A percentile compares a stretch with the other conserved stretches of the same genome.
phyloP scores from a whole-genome alignment of 2,113 vertebrate genomes.

The Copsychus sechellarum region DNA sequence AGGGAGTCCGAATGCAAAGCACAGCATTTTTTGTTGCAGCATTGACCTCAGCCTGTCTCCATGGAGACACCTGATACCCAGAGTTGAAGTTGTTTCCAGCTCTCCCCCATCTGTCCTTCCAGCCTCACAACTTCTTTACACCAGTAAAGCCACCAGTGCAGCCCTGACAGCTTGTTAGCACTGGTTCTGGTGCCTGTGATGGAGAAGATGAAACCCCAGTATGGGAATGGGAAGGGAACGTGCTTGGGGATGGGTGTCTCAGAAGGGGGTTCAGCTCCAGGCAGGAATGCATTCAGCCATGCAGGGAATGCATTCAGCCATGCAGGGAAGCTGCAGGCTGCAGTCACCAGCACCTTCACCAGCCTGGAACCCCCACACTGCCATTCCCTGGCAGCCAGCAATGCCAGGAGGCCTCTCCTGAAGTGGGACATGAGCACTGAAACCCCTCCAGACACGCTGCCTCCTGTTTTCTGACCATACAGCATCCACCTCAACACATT shows the following conservation, averaged over 20 bases:
- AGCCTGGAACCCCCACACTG: rapidly evolving
- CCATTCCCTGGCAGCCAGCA: background rate
- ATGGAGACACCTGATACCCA: background rate
- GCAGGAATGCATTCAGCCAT: background rate
- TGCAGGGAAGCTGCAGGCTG: background rate
- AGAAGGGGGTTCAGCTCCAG: background rate
- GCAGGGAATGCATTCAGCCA: background rate
- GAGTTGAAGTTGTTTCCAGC: background rate
- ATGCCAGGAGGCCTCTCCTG: background rate
- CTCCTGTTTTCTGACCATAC: background rate
- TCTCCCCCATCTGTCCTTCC: background rate
- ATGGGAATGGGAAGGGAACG: background rate
- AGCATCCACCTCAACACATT: rapidly evolving
- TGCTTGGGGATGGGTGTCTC: background rate
- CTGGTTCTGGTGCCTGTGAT: background rate
- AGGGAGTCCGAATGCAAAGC: background rate
- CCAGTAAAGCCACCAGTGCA: background rate
- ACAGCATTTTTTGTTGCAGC: background rate
- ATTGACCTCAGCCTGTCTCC: background rate
- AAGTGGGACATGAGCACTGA: background rate
- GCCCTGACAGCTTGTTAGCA: background rate
- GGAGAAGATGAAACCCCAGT: background rate
- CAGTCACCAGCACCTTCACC: background rate
- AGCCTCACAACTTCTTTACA: background rate
- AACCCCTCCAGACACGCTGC: background rate